These are phyloP conservation scores for Aplysia californica DNA, from an alignment of 1,140 invertebrate genomes.

Conservation along the genomic window DNA sequence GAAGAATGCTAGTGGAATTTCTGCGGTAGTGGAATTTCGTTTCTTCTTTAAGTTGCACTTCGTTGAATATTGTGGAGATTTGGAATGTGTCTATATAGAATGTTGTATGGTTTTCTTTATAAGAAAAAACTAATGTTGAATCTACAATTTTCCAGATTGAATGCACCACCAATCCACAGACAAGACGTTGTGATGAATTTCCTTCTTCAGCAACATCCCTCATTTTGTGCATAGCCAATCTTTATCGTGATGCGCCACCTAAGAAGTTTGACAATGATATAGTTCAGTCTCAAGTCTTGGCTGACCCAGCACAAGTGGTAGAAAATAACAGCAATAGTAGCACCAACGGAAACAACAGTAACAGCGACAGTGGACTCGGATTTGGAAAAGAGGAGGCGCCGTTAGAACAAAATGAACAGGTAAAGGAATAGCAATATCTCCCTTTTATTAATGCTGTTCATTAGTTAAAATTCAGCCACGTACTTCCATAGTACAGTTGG, in stretches of 20 bases:
- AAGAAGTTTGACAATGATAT: conserved; percentile 67
- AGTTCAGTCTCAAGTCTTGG: conserved; percentile 66
- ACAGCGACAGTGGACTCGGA: conserved; percentile 94
- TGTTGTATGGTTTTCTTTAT: no score
- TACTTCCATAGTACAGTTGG: no score
- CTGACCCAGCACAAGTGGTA: conserved; percentile 63
- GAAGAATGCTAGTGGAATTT: no score
- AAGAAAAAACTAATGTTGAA: no score
- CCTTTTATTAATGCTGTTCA: no score
- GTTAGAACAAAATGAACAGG: conserved; percentile 70
- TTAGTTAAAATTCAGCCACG: no score
- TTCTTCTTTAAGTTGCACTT: no score
- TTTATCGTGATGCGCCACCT: conserved; percentile 55
- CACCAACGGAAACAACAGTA: conserved; percentile 78
- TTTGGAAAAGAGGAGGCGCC: conserved; percentile 80
- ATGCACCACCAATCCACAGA: conserved; percentile 76
- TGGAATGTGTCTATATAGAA: no score
- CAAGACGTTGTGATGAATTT: conserved; percentile 85
- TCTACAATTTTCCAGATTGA: no score
- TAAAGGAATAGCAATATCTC: no score
- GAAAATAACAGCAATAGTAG: conserved; percentile 71
- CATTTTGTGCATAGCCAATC: conserved; percentile 71
- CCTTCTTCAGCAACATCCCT: conserved; percentile 89
- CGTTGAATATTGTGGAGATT: no score
- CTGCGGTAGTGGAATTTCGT: no score